Evolutionary conservation across 2,888 invertebrate genomes (phyloP).

Genomic region (Chrysodeixis includens): DNA sequence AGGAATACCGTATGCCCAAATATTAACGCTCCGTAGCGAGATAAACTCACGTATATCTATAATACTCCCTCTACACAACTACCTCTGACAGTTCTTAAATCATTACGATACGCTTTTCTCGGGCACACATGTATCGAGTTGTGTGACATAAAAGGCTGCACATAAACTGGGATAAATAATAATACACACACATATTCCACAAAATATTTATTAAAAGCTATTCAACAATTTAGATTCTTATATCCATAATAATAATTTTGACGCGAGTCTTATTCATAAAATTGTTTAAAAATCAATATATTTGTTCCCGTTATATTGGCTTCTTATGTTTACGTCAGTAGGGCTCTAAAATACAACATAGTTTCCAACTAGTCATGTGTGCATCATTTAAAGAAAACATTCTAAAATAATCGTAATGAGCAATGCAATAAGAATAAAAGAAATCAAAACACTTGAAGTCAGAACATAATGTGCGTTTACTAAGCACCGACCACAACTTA

Average conservation of each 20-base stretch:
- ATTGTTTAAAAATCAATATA: constrained; percentile 23
- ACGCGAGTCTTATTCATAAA: constrained; percentile 23
- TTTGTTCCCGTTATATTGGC: constrained; percentile 30
- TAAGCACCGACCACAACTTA: constrained; percentile 34
- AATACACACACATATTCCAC: constrained; percentile 33
- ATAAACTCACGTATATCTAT: no score
- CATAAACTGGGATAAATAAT: constrained; percentile 20
- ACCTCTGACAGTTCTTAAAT: no score
- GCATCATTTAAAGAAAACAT: constrained; percentile 10
- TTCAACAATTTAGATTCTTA: constrained; percentile 55
- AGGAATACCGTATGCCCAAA: no score
- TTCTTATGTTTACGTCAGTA: constrained; percentile 2
- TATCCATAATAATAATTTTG: constrained; percentile 45
- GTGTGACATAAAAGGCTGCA: no score
- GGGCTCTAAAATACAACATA: constrained; percentile 3
- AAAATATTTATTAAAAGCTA: constrained; percentile 52
- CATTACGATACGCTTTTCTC: no score
- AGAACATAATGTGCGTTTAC: constrained; percentile 32
- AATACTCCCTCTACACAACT: no score
- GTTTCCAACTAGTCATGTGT: not conserved
- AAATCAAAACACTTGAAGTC: constrained; percentile 9
- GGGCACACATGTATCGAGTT: no score
- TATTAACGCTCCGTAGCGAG: no score
- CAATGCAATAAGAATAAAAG: constrained; percentile 15
- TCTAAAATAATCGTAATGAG: not conserved